Conservation (phyloP, 2,113 vertebrate species). For the Chitala chitala region DNA sequence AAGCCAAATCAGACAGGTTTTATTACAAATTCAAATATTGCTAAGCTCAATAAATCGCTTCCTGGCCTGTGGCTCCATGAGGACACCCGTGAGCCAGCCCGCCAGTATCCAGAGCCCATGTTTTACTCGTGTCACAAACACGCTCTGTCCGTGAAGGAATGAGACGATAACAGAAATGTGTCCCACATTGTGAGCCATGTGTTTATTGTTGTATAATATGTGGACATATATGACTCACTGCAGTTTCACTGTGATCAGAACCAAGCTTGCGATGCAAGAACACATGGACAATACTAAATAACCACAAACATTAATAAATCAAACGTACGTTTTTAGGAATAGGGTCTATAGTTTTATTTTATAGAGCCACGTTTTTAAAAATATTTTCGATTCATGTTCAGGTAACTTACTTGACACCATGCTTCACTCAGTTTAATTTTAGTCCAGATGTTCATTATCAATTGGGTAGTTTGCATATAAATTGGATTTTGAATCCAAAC, state of each 20-base stretch:
- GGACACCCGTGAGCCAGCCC: not conserved
- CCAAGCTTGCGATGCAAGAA: too few species aligned
- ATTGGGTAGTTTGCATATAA: slow-evolving; percentile 15
- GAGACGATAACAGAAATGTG: slow-evolving; percentile 2
- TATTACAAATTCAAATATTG: slow-evolving; percentile 11
- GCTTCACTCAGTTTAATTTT: slow-evolving; percentile 11
- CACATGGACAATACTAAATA: too few species aligned
- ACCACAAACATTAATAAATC: too few species aligned
- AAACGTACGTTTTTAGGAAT: not conserved
- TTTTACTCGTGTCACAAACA: slow-evolving; percentile 1
- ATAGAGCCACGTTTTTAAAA: not conserved
- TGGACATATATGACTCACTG: not conserved
- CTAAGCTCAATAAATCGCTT: not conserved
- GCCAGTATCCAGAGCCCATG: not conserved
- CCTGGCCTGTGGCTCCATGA: not conserved
- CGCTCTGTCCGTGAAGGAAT: not conserved
- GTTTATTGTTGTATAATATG: not conserved
- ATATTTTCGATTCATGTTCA: slow-evolving; percentile 1
- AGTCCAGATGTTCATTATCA: slow-evolving; percentile 11
- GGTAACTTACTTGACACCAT: slow-evolving; percentile 18
- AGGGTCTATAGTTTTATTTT: not conserved
- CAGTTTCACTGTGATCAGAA: too few species aligned
- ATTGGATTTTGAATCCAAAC: slow-evolving; percentile 22
- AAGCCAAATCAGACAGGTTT: slow-evolving; percentile 12
- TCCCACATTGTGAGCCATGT: not conserved